Evolutionary conservation across 2,113 vertebrate species (phyloP).

Genomic region (Sander lucioperca): DNA sequence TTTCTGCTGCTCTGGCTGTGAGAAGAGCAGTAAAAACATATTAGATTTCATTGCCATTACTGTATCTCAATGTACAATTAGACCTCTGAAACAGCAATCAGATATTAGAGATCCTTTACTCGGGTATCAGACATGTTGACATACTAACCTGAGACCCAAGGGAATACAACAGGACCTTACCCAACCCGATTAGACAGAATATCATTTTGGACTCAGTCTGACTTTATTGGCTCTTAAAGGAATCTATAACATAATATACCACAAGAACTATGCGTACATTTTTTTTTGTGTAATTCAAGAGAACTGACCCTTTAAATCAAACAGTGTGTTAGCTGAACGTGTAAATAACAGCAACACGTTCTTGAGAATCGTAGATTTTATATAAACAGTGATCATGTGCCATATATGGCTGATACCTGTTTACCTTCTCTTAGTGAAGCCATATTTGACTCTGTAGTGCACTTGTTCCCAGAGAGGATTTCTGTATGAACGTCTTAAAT

Average conservation of each 20-base stretch:
- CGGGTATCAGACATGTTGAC: background rate
- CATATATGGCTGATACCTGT: constrained; percentile 7
- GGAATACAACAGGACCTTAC: background rate
- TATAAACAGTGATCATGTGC: background rate
- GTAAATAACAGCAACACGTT: background rate
- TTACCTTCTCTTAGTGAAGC: background rate
- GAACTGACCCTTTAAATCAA: background rate
- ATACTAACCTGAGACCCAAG: too few species aligned
- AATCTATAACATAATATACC: too few species aligned
- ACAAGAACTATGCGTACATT: too few species aligned
- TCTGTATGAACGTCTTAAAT: background rate
- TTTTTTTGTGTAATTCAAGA: background rate
- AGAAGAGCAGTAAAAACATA: too few species aligned
- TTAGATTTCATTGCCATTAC: background rate
- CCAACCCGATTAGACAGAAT: too few species aligned
- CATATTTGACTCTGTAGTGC: constrained; percentile 36
- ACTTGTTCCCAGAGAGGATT: constrained; percentile 2
- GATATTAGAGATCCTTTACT: too few species aligned
- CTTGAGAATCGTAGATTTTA: background rate
- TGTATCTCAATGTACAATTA: background rate
- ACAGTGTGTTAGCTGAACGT: background rate
- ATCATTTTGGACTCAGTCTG: too few species aligned
- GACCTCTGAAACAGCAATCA: too few species aligned
- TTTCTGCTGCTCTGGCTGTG: constrained; percentile 1
- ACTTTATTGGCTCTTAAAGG: too few species aligned